These are phyloP conservation scores for Nymphalis urticae DNA, from an alignment of 2,888 invertebrate genomes.

Conservation along the genomic window DNA sequence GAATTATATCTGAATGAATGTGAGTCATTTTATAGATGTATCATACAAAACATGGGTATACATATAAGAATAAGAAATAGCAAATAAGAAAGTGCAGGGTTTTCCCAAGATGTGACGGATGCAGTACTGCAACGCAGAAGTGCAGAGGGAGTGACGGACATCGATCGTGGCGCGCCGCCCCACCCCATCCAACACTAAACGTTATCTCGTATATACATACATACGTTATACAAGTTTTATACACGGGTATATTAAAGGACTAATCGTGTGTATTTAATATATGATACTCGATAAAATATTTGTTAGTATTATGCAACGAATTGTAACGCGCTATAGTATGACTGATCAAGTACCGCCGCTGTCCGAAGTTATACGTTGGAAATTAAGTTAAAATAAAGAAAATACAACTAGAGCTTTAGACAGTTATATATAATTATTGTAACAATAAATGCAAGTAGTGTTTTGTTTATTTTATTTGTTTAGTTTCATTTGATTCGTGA, in stretches of 20 bases:
- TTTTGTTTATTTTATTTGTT: no score
- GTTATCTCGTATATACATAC: constrained; percentile 55
- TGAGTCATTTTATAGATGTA: neutral
- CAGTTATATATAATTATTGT: no score
- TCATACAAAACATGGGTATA: neutral
- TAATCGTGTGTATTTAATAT: neutral
- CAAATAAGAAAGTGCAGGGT: constrained; percentile 25
- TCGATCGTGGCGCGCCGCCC: constrained; percentile 59
- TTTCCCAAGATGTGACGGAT: constrained; percentile 49
- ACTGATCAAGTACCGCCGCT: neutral
- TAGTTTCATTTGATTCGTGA: no score
- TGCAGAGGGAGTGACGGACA: constrained; percentile 66
- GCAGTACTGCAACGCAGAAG: constrained; percentile 64
- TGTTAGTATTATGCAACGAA: neutral
- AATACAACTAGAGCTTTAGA: no score
- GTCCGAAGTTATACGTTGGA: neutral
- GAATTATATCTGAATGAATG: neutral
- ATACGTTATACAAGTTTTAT: constrained; percentile 29
- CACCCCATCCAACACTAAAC: constrained; percentile 51
- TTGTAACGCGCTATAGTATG: neutral
- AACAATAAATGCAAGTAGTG: no score
- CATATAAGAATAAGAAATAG: neutral
- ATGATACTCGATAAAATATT: neutral
- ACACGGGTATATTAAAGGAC: constrained; percentile 7
- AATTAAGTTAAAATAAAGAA: no score